Evolutionary conservation across 2,113 vertebrate genomes (phyloP).

Genomic region (human): GRCh38 chr3:174560001-174560500

Average conservation of each 20-base stretch:
- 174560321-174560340: background rate
- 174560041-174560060: background rate
- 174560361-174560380: background rate
- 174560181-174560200: background rate
- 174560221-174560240: background rate
- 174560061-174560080: background rate
- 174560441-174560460: background rate
- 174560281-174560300: background rate
- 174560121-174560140: background rate
- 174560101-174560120: background rate
- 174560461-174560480: background rate
- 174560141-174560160: background rate
- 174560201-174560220: constrained; percentile 28
- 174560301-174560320: background rate
- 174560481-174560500: background rate
- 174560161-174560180: background rate
- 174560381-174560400: background rate
- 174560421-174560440: background rate
- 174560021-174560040: background rate
- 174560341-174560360: background rate
- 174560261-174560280: background rate
- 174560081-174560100: background rate
- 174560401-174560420: background rate
- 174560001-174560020: background rate
- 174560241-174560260: background rate